Base-by-base conservation (phyloP, 2,888 invertebrate species). In the Acanthosepion lycidas region DNA sequence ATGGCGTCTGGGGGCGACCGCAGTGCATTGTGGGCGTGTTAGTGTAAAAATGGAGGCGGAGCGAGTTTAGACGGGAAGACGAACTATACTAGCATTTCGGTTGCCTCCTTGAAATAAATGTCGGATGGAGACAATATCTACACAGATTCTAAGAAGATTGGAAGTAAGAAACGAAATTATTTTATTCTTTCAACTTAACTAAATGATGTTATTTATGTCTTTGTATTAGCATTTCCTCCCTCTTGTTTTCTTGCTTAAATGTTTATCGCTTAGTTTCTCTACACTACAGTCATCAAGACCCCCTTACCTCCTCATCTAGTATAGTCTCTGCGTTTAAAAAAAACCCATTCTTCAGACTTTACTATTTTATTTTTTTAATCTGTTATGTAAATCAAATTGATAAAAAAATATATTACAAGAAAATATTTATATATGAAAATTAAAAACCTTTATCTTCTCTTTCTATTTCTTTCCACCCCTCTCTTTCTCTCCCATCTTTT, bases 21-120 rank as follows among this genome's bases (percentile, higher is more conserved):
- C 93, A 28, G n/a, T 93, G 93, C 93, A 93, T 93, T 93, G 93
- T 93, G 93, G 93, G 93, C 93, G 93, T 93, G 93, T 93, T 93
- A 51, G 28, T 93, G 93, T 93, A 53, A 51, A 92, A 49, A 93
- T 93, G 93, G 93, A 93, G 93, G 93, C 93, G 93, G 93, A 49
- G 93, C 93, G 26, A n/a, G 15, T 33, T 33, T 15, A 78, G 78
- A 78, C 78, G 78, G 78, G 33, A 78, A 78, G 78, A 78, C 8
- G n/a, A 78, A 78, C 78, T n/a, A n/a, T 33, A 78, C n/a, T n/a
- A 78, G 78, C 78, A 78, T 78, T 78, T 78, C 33, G 78, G 9
- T 78, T 78, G 9, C n/a, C n/a, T 78, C 4, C 78, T n/a, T 33
- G 12, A 78, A 78, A 78, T 78, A 78, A 78, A 78, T 78, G 18